Conservation (phyloP, 2,888 invertebrate species). For the Antitype chi region DNA sequence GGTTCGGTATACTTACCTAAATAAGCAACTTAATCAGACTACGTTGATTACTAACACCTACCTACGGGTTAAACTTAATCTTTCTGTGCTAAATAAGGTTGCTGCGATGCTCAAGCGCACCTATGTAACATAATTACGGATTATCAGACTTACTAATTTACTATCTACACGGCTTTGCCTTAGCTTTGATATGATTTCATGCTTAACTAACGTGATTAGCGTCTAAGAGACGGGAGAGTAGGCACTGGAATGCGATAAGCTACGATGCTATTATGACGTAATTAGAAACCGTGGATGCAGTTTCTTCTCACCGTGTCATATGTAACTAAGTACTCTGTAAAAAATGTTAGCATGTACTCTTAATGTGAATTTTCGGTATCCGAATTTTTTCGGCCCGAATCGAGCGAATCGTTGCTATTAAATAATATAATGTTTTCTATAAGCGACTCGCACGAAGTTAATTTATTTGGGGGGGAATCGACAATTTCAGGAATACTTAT, state of each 20-base stretch:
- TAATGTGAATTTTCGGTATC: neutral
- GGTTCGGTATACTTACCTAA: neutral
- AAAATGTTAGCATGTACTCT: neutral
- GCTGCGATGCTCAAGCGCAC: conserved; percentile 11
- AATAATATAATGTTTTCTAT: no score
- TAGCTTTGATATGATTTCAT: conserved; percentile 9
- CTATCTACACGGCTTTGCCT: neutral
- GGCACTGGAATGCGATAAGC: neutral
- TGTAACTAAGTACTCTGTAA: neutral
- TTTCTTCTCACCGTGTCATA: neutral
- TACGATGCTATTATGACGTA: conserved; percentile 4
- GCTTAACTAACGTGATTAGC: neutral
- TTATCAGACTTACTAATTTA: neutral
- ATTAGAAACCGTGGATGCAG: conserved; percentile 3
- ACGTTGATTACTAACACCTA: neutral
- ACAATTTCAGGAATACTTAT: no score
- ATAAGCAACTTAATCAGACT: neutral
- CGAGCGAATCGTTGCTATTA: no score
- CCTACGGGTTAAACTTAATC: neutral
- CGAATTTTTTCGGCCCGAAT: no score
- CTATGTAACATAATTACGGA: neutral
- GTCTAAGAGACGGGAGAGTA: neutral
- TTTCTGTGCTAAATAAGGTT: neutral
- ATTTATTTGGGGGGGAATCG: no score
- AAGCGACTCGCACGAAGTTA: no score